Evolutionary conservation across 23 tunicate species (phyloP).

Genomic region (Phallusia fumigata): DNA sequence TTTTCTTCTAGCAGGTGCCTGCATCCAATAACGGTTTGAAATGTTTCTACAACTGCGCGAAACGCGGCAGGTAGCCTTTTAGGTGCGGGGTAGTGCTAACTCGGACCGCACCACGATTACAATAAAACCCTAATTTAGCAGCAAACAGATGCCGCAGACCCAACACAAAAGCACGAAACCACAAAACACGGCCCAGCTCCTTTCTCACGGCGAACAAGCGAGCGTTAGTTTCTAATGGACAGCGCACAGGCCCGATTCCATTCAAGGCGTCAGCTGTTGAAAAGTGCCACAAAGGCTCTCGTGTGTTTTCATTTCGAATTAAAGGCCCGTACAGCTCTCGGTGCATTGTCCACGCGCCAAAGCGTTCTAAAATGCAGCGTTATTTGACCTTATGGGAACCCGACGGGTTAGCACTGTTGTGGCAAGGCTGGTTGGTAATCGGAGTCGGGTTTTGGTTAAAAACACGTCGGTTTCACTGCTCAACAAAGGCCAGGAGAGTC

Average conservation of each 20-base stretch:
- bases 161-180: neutral
- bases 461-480: conserved; percentile 1
- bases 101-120: neutral
- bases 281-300: conserved; percentile 1
- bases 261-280: conserved; percentile 8
- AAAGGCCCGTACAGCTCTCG: neutral
- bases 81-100: neutral
- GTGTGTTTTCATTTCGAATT: neutral
- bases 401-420: neutral
- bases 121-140: neutral
- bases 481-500: neutral
- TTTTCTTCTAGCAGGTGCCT: too few species aligned
- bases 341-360: neutral
- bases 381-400: conserved; percentile 4
- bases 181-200: neutral
- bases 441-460: neutral
- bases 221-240: neutral
- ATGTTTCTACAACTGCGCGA: neutral
- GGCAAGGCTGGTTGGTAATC: neutral
- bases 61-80: neutral
- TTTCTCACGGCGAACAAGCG: neutral
- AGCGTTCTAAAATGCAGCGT: neutral
- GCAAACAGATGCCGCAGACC: neutral
- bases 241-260: neutral
- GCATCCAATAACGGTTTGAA: too few species aligned